phyloP scores from a whole-genome alignment of 2,113 vertebrate species.

The Pseudonaja textilis region DNA sequence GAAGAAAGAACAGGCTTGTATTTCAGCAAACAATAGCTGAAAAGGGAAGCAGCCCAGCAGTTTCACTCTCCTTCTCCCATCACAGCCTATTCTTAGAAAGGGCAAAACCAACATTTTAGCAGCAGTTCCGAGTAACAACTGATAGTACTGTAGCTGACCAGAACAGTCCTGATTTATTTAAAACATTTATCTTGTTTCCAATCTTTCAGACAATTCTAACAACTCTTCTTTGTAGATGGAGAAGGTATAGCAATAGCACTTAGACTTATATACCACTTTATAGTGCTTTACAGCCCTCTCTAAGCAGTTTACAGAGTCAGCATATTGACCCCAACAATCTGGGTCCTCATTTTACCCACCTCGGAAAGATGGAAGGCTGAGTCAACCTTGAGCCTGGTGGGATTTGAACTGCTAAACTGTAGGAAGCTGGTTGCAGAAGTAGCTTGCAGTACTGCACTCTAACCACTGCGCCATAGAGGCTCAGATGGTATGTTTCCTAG shows the following conservation, averaged over 20 bases:
- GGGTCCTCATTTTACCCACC: too few species aligned
- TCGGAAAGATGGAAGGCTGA: too few species aligned
- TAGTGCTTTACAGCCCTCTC: too few species aligned
- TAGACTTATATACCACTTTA: too few species aligned
- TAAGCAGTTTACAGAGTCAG: too few species aligned
- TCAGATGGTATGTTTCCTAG: neutral
- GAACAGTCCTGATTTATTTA: neutral
- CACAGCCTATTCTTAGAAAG: neutral
- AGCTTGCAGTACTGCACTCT: too few species aligned
- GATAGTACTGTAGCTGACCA: neutral
- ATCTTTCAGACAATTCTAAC: neutral
- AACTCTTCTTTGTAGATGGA: neutral
- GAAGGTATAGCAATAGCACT: neutral
- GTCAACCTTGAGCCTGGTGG: too few species aligned
- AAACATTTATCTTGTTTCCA: too few species aligned
- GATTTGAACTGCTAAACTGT: too few species aligned
- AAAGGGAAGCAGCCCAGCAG: neutral
- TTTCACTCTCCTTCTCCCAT: neutral
- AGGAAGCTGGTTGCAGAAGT: too few species aligned
- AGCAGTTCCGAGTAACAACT: neutral
- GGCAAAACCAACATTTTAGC: neutral
- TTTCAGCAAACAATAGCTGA: neutral
- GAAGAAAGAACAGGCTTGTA: neutral
- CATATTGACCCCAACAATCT: too few species aligned
- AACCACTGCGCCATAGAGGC: too few species aligned